A percentile compares a stretch with the other conserved stretches of the same genome.
Conservation (phyloP, 2,113 vertebrate genomes). For the Recurvirostra avosetta region DNA sequence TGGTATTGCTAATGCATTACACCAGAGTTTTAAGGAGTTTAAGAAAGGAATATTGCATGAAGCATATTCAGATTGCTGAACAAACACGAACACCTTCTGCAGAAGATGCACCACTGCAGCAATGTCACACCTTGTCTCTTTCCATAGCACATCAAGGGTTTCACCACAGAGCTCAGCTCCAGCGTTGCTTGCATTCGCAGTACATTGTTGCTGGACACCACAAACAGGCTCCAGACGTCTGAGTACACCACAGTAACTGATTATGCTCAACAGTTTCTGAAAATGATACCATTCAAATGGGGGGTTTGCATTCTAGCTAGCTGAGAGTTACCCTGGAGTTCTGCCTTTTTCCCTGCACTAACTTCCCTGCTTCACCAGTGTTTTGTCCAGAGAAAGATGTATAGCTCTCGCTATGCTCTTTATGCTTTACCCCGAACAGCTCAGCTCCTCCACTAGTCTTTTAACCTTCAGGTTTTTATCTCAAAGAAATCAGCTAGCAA, state of each 20-base stretch:
- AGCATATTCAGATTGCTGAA: background rate
- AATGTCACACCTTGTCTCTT: background rate
- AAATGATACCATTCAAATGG: accelerated
- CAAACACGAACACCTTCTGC: background rate
- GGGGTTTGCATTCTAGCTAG: background rate
- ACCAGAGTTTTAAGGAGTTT: background rate
- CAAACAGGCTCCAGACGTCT: background rate
- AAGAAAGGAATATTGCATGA: background rate
- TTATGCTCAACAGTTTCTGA: background rate
- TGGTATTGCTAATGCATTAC: background rate
- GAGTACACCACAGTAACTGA: background rate
- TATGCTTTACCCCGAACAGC: background rate
- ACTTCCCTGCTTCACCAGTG: background rate
- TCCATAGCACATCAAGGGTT: background rate
- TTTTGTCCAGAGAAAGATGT: background rate
- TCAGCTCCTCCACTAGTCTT: background rate
- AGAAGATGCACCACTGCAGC: background rate
- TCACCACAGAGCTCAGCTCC: background rate
- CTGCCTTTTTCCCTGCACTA: background rate
- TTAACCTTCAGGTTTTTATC: background rate
- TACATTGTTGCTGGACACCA: background rate
- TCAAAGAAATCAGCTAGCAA: constrained; percentile 9
- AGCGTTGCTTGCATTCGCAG: background rate
- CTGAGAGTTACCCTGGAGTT: background rate
- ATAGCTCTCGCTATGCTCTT: background rate